phyloP scores from a whole-genome alignment of 1,140 invertebrate genomes.

The Ceratina japonica region DNA sequence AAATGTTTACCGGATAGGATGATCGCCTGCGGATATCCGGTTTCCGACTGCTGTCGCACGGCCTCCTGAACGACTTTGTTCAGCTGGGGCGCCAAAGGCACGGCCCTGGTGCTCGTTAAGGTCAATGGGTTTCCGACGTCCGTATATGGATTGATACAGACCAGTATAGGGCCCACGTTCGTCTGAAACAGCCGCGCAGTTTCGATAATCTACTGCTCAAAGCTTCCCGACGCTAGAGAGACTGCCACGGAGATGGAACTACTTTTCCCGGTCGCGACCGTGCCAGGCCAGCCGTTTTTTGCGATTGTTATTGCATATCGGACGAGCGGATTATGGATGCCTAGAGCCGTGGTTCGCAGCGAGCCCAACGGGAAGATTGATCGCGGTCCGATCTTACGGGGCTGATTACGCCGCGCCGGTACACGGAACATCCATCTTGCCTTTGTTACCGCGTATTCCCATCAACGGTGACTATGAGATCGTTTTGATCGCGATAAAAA shows the following conservation, averaged over 20 bases:
- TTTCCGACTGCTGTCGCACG: conserved; percentile 94
- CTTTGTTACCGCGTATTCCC: conserved; percentile 4
- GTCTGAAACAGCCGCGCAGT: conserved; percentile 84
- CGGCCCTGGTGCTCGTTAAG: conserved; percentile 89
- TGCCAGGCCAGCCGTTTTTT: neutral
- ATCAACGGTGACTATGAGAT: neutral
- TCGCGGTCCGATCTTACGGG: neutral
- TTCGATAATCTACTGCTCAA: conserved; percentile 14
- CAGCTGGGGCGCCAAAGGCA: conserved; percentile 86
- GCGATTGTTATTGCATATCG: conserved; percentile 17
- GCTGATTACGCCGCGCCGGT: neutral
- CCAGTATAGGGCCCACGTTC: conserved; percentile 93
- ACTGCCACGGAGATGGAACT: neutral
- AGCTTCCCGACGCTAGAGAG: neutral
- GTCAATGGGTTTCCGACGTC: conserved; percentile 93
- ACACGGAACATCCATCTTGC: neutral
- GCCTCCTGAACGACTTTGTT: conserved; percentile 94
- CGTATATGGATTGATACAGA: conserved; percentile 93
- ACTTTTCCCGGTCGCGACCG: neutral
- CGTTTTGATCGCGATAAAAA: neutral
- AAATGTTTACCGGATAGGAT: conserved; percentile 88
- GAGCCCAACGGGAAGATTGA: neutral
- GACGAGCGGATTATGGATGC: conserved; percentile 17
- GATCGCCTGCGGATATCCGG: conserved; percentile 96
- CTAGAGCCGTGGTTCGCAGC: conserved; percentile 8